A percentile compares a stretch with the other conserved stretches of the same genome.
phyloP scores from a whole-genome alignment of 2,888 invertebrate genomes.

The Zhuqinia jingwanae region DNA sequence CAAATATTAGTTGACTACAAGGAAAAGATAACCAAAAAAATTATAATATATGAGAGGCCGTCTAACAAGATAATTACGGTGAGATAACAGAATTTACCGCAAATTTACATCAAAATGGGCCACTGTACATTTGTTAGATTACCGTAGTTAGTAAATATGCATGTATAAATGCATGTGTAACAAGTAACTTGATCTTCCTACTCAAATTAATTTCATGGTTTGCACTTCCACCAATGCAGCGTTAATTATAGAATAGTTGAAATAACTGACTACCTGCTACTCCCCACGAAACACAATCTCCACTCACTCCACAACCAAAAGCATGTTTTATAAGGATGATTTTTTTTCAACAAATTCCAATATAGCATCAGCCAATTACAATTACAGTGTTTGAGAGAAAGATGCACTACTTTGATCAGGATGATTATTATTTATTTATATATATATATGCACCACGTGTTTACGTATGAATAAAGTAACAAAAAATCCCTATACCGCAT shows the following conservation, averaged over 20 bases:
- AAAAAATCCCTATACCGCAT: not conserved
- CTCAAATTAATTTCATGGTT: too few species aligned
- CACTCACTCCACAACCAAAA: not conserved
- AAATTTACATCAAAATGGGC: constrained; percentile 11
- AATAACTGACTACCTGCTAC: too few species aligned
- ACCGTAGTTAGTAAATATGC: too few species aligned
- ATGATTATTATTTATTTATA: too few species aligned
- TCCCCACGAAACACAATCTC: not conserved
- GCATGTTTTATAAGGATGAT: not conserved
- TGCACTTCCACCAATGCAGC: too few species aligned
- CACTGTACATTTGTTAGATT: not conserved
- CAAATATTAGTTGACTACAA: too few species aligned
- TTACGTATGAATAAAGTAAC: not conserved
- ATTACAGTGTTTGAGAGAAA: constrained; percentile 19
- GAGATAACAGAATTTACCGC: not conserved
- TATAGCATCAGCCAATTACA: not conserved
- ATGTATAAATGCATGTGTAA: too few species aligned
- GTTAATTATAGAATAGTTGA: too few species aligned
- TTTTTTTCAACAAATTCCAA: too few species aligned
- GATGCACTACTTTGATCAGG: constrained; percentile 44
- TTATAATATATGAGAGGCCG: not conserved
- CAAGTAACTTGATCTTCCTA: too few species aligned
- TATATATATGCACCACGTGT: constrained; percentile 38
- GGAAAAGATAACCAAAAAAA: not conserved
- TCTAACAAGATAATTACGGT: not conserved